phyloP scores from a whole-genome alignment of 2,797 vertebrate genomes.

The Aeoliscus strigatus region DNA sequence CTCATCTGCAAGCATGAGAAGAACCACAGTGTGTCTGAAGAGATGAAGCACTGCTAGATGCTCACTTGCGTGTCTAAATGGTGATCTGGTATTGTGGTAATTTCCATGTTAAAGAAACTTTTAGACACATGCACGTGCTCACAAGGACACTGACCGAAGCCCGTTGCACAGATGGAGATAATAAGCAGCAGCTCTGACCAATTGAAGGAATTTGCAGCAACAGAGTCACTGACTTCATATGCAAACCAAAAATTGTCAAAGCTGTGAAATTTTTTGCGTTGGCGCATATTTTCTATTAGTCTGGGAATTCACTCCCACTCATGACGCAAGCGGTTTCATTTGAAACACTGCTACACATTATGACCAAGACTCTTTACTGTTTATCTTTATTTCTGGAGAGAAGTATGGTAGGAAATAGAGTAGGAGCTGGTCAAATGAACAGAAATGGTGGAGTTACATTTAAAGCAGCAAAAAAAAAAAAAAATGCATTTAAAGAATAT shows the following conservation, averaged over 20 bases:
- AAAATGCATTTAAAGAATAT: too few species aligned
- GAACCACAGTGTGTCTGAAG: conserved; percentile 18
- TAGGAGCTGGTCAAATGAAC: conserved; percentile 7
- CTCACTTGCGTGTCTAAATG: conserved; percentile 24
- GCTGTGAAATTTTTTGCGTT: conserved; percentile 4
- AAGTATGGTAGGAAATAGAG: conserved; percentile 9
- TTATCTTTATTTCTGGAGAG: conserved; percentile 15
- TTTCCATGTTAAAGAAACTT: conserved; percentile 14
- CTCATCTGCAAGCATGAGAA: conserved; percentile 5
- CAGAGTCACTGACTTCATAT: conserved; percentile 15
- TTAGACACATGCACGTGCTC: not conserved
- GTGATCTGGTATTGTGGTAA: conserved; percentile 16
- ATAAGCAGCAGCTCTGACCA: conserved; percentile 13
- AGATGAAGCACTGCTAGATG: conserved; percentile 28
- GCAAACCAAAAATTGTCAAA: conserved; percentile 10
- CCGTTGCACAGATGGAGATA: conserved; percentile 19
- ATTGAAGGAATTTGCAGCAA: conserved; percentile 10
- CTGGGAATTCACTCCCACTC: conserved; percentile 14
- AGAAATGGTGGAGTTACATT: too few species aligned
- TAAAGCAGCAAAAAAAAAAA: conserved; percentile 14
- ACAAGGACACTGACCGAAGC: conserved; percentile 16
- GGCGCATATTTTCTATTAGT: conserved; percentile 17
- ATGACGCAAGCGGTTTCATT: conserved; percentile 13
- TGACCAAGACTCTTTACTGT: conserved; percentile 7
- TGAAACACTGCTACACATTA: conserved; percentile 16